Conservation (phyloP, 1,140 invertebrate species). For the Linepithema humile region DNA sequence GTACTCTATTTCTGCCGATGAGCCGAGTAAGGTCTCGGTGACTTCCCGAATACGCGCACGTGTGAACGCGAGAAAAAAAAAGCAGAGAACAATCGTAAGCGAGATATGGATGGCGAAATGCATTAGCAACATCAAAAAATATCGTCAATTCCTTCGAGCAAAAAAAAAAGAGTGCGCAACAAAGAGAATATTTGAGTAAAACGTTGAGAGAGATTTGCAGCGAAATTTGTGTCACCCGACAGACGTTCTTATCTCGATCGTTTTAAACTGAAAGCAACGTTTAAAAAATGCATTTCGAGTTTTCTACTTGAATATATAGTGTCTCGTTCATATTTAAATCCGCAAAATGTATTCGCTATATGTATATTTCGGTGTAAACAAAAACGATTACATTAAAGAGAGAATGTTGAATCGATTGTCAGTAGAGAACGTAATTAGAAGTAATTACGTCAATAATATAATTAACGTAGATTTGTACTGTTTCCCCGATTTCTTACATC, state of each 20-base stretch:
- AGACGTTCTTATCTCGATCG: background rate
- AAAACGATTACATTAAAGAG: background rate
- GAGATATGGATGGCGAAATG: background rate
- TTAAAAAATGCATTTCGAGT: background rate
- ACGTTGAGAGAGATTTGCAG: background rate
- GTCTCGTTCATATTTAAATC: background rate
- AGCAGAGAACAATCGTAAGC: background rate
- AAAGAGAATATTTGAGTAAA: background rate
- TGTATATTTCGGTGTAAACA: background rate
- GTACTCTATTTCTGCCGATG: conserved; percentile 38
- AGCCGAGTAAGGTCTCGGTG: conserved; percentile 45
- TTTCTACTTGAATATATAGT: too few relatives aligned
- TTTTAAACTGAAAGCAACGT: background rate
- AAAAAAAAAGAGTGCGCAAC: background rate
- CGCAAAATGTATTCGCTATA: background rate
- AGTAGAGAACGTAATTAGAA: background rate
- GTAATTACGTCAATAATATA: background rate
- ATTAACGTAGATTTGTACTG: background rate
- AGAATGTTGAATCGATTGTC: background rate
- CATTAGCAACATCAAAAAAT: too few relatives aligned
- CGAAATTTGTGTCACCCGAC: background rate
- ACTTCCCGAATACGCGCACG: conserved; percentile 49
- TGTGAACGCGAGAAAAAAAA: background rate
- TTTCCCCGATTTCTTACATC: background rate
- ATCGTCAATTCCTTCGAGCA: conserved; percentile 2